A percentile compares a stretch with the other conserved stretches of the same genome.
Conservation (phyloP, 2,888 invertebrate species). For the Atherix ibis region DNA sequence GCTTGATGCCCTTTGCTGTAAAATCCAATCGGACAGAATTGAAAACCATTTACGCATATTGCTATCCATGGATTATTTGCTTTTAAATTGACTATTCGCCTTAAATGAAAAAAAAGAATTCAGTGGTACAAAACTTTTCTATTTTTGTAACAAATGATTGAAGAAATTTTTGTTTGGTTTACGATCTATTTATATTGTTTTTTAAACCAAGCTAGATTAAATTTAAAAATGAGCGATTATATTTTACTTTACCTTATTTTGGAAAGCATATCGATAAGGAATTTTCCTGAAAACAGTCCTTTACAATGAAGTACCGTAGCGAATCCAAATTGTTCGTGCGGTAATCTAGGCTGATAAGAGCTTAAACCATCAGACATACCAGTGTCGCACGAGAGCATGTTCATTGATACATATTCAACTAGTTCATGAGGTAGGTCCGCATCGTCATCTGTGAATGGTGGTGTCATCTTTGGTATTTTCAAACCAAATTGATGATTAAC, state of each 20-base stretch:
- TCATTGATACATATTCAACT: constrained; percentile 41
- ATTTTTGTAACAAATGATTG: constrained; percentile 1
- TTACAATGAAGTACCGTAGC: constrained; percentile 20
- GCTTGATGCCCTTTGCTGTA: constrained; percentile 33
- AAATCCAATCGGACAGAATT: constrained; percentile 37
- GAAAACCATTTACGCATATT: constrained; percentile 40
- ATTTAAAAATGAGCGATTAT: background rate
- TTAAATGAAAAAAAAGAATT: too few species aligned
- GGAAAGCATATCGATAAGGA: constrained; percentile 27
- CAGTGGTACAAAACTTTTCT: too few species aligned
- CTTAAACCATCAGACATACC: constrained; percentile 19
- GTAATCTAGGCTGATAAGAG: constrained; percentile 24
- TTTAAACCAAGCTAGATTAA: background rate
- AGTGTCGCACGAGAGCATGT: constrained; percentile 33
- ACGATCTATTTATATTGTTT: background rate
- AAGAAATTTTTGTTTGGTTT: background rate
- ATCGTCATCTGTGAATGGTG: too few species aligned
- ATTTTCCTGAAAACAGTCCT: constrained; percentile 35
- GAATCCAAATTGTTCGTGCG: constrained; percentile 16
- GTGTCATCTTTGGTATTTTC: constrained; percentile 2
- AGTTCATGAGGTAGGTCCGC: constrained; percentile 23
- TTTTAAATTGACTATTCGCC: too few species aligned
- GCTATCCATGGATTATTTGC: constrained; percentile 30
- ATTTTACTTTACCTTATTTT: constrained; percentile 23
- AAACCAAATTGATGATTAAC: background rate